phyloP scores from a whole-genome alignment of 92 coral and sea anemone genomes.

The Actinostola sp. region DNA sequence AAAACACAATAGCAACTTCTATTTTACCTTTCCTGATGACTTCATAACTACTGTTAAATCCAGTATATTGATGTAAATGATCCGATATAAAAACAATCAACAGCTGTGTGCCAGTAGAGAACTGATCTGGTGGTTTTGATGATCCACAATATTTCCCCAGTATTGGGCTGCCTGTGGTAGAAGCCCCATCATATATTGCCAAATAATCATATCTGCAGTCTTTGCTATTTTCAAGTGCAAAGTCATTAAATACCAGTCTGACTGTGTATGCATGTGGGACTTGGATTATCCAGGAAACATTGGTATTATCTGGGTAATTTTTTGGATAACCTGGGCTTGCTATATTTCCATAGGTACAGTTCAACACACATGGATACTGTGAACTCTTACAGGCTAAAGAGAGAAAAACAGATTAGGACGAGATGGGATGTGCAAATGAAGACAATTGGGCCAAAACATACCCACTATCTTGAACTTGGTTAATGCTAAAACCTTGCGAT shows the following conservation, averaged over 20 bases:
- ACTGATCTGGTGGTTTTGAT: slow-evolving; percentile 6
- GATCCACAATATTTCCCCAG: slow-evolving; percentile 39
- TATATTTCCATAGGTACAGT: slow-evolving; percentile 6
- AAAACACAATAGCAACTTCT: no score
- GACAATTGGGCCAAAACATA: no score
- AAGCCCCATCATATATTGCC: slow-evolving; percentile 25
- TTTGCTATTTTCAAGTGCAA: background rate
- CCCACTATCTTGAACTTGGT: no score
- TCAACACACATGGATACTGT: slow-evolving; percentile 17
- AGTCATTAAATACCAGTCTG: slow-evolving; percentile 21
- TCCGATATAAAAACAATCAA: slow-evolving; percentile 28
- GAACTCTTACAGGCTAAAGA: background rate
- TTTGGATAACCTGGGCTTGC: slow-evolving; percentile 27
- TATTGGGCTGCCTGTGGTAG: slow-evolving; percentile 16
- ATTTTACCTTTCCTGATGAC: slow-evolving; percentile 28
- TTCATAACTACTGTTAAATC: slow-evolving; percentile 25
- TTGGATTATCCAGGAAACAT: slow-evolving; percentile 22
- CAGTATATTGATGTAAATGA: background rate
- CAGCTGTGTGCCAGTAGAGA: slow-evolving; percentile 8
- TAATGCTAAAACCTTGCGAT: no score
- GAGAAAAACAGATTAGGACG: background rate
- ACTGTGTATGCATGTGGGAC: slow-evolving; percentile 34
- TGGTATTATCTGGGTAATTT: slow-evolving; percentile 21
- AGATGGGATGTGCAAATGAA: no score
- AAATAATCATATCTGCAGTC: slow-evolving; percentile 18